Conservation (phyloP, 92 coral and sea anemone species). For the Pocillopora meandrina region DNA sequence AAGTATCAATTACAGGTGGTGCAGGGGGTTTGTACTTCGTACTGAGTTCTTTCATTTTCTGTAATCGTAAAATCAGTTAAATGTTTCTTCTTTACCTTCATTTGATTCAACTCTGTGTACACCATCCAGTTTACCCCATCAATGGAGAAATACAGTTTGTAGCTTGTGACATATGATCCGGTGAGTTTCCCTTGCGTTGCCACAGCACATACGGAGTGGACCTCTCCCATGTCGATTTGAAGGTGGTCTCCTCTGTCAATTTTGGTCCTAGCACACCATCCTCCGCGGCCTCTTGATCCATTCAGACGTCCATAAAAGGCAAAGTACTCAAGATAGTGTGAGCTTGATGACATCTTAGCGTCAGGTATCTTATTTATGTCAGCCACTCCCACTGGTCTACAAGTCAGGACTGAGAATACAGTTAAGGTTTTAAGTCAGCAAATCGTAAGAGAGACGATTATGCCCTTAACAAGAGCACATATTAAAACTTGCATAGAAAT, state of each 20-base stretch:
- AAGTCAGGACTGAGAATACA: background rate
- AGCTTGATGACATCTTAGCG: background rate
- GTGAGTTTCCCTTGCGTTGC: background rate
- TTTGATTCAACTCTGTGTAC: too few species aligned
- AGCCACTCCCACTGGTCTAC: background rate
- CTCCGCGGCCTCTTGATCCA: background rate
- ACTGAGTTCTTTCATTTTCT: too few species aligned
- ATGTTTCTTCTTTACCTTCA: too few species aligned
- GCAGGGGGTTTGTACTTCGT: too few species aligned
- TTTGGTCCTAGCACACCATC: background rate
- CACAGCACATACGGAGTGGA: background rate
- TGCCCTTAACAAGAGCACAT: too few species aligned
- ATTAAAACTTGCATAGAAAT: too few species aligned
- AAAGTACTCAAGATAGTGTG: background rate
- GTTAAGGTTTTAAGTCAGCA: too few species aligned
- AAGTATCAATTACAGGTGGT: too few species aligned
- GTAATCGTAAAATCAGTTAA: too few species aligned
- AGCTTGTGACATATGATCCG: background rate
- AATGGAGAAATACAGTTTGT: background rate
- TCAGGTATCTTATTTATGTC: background rate
- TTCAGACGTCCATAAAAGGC: slow-evolving; percentile 1
- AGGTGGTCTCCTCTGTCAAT: background rate
- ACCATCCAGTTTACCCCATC: background rate
- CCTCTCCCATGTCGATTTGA: slow-evolving; percentile 10
- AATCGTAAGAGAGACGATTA: too few species aligned